Evolutionary conservation across 2,888 invertebrate genomes (phyloP), one percentile per base, ranked within the genome.

Genomic region (Anarsia innoxiella): DNA sequence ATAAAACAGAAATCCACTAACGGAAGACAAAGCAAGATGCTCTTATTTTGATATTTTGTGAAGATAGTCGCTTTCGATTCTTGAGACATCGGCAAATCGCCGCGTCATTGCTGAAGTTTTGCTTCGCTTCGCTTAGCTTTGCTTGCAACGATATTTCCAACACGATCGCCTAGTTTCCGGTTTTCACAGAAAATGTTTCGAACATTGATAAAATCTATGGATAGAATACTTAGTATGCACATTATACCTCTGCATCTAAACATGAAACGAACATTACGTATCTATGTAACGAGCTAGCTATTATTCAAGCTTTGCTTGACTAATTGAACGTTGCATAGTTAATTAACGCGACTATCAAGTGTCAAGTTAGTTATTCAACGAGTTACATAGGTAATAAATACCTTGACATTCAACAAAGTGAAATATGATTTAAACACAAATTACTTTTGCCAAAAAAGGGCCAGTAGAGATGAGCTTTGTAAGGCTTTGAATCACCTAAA

Each of bases 81-180:
- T 16, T 23, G 33, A 15, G 28, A 44, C 48, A 55, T 62, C 59
- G 62, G 53, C 50, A 58, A 66, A 67, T 60, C 56, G 70, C 59
- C 52, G 66, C 71, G 56, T 75, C 70, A 69, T 70, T 65, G 69
- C 63, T 63, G 67, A 74, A 72, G 63, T 73, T 72, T 59, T 55
- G 66, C 67, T 71, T 56, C 57, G 63, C 63, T 66, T 56, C 51
- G 59, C n/a, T n/a, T n/a, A n/a, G n/a, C n/a, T n/a, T n/a, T n/a
- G n/a, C n/a, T n/a, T n/a, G n/a, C 55, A 62, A 59, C 52, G 58
- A 70, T 69, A 70, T 76, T 72, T 70, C 68, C 58, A 46, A 46
- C 51, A 49, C 58, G 59, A 64, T 58, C 59, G 64, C 56, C 59
- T 53, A 53, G 48, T 51, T 53, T 49, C 52, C 49, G 46, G 40